phyloP scores from a whole-genome alignment of 2,797 vertebrate species.

The Crypturellus tataupa region DNA sequence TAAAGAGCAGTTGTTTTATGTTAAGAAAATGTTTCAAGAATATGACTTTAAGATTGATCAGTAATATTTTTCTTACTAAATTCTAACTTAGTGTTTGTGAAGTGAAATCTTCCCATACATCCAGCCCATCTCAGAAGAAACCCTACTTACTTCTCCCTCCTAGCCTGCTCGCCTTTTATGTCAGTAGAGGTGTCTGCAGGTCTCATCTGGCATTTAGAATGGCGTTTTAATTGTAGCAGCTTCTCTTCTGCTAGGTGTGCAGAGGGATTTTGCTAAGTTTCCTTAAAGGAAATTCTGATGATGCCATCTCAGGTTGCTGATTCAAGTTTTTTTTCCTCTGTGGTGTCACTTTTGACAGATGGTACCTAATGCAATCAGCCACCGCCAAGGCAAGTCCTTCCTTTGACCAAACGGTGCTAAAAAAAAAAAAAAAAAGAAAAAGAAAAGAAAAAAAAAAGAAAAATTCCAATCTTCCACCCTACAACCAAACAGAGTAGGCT shows the following conservation, averaged over 20 bases:
- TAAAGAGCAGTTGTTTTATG: not conserved
- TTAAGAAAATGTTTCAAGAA: constrained; percentile 32
- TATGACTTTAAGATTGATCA: not conserved
- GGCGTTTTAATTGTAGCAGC: constrained; percentile 79
- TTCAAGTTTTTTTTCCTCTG: constrained; percentile 82
- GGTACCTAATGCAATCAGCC: constrained; percentile 87
- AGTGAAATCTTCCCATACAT: not conserved
- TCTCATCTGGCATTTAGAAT: constrained; percentile 58
- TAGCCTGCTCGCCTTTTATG: constrained; percentile 19
- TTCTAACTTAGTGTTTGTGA: not conserved
- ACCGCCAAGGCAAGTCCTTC: constrained; percentile 71
- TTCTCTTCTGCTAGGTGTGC: constrained; percentile 69
- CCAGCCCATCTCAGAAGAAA: not conserved
- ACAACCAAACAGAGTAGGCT: constrained; percentile 47
- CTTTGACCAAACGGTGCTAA: constrained; percentile 60
- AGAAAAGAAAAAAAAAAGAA: not conserved
- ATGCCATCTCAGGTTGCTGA: constrained; percentile 84
- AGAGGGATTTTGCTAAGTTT: constrained; percentile 81
- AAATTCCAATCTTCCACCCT: not conserved
- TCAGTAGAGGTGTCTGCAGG: constrained; percentile 48
- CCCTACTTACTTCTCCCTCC: not conserved
- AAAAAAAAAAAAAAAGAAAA: not conserved
- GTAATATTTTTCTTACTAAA: not conserved
- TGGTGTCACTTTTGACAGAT: constrained; percentile 90
- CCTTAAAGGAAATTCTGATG: constrained; percentile 83